These are phyloP conservation scores for Argynnis bischoffii DNA, from an alignment of 2,888 invertebrate genomes.

Conservation along the genomic window DNA sequence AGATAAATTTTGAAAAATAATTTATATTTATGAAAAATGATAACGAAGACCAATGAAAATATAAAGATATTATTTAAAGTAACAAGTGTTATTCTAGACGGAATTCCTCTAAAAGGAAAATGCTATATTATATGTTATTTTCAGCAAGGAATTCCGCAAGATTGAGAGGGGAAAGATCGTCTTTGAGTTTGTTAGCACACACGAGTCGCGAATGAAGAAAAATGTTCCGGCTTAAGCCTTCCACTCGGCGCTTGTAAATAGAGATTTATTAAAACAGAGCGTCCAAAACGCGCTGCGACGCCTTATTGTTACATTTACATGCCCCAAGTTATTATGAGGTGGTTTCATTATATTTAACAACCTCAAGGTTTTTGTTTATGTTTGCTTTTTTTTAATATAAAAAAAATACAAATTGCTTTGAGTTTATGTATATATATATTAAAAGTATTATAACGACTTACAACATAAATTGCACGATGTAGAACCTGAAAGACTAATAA, in stretches of 20 bases:
- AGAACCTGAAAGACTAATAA: no score
- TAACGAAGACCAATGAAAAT: no score
- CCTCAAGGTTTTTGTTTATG: slow-evolving; percentile 2
- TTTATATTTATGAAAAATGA: no score
- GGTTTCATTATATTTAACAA: slow-evolving; percentile 13
- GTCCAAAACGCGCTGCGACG: slow-evolving; percentile 64
- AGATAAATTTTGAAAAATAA: no score
- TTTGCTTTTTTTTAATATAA: neutral
- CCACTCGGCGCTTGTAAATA: slow-evolving; percentile 77
- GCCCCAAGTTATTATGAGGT: slow-evolving; percentile 8
- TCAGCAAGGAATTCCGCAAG: slow-evolving; percentile 57
- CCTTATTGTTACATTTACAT: slow-evolving; percentile 47
- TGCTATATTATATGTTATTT: slow-evolving; percentile 11
- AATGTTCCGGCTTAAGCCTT: slow-evolving; percentile 79
- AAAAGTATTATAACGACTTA: no score
- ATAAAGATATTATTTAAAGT: neutral
- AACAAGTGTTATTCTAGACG: neutral
- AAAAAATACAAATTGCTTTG: neutral
- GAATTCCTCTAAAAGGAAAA: slow-evolving; percentile 3
- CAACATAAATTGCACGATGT: no score
- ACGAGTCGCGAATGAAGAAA: slow-evolving; percentile 74
- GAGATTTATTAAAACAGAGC: slow-evolving; percentile 80
- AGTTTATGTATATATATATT: neutral
- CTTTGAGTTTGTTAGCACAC: slow-evolving; percentile 72
- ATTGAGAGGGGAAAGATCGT: slow-evolving; percentile 61